Evolutionary conservation across 2,113 vertebrate species (phyloP).

Genomic region (Prinia subflava): DNA sequence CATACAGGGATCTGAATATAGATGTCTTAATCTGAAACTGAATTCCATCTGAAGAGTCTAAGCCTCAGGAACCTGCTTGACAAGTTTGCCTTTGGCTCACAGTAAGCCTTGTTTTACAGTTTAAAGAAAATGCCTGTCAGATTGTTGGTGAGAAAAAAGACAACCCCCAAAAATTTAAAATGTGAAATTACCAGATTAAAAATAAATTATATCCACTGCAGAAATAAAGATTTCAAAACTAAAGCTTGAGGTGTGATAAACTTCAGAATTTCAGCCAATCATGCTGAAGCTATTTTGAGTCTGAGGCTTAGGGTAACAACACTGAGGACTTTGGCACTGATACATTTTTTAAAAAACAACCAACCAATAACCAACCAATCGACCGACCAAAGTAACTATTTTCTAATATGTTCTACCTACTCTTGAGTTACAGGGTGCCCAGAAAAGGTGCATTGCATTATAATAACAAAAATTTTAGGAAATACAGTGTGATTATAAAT

Average conservation of each 20-base stretch:
- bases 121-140: neutral
- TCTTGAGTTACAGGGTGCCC: neutral
- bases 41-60: neutral
- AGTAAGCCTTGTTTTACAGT: neutral
- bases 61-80: neutral
- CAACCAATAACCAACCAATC: fast-evolving
- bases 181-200: neutral
- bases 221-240: neutral
- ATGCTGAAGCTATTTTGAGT: neutral
- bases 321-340: neutral
- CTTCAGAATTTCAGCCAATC: neutral
- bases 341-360: neutral
- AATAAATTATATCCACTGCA: neutral
- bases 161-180: neutral
- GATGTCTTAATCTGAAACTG: neutral
- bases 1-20: neutral
- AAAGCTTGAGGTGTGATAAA: neutral
- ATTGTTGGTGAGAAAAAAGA: neutral
- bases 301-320: neutral
- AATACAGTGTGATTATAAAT: neutral
- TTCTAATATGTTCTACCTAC: neutral
- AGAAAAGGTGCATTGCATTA: neutral
- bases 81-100: neutral
- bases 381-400: neutral
- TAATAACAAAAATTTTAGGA: neutral